A percentile compares a stretch with the other conserved stretches of the same genome.
Evolutionary conservation across 2,888 invertebrate species (phyloP).

Genomic region (Oligia fasciuncula): DNA sequence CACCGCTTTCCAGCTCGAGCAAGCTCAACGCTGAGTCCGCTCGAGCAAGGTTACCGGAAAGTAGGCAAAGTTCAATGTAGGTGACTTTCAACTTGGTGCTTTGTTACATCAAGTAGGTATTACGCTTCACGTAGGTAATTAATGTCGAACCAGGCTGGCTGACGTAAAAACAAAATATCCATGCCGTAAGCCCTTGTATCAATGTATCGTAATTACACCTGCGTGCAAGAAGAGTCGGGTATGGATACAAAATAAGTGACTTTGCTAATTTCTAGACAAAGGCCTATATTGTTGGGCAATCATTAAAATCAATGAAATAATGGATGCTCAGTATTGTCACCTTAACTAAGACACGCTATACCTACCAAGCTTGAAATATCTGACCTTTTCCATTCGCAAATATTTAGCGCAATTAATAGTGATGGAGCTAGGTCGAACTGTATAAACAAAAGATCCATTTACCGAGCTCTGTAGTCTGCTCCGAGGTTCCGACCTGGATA

Average conservation of each 20-base stretch:
- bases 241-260: neutral
- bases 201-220: neutral
- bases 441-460: slow-evolving; percentile 57
- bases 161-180: slow-evolving; percentile 5
- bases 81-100: slow-evolving; percentile 21
- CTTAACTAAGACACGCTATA: slow-evolving; percentile 2
- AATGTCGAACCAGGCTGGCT: neutral
- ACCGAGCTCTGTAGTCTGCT: slow-evolving; percentile 26
- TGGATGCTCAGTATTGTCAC: neutral
- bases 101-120: slow-evolving; percentile 12
- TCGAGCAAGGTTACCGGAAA: slow-evolving; percentile 34
- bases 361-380: slow-evolving; percentile 7
- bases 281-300: neutral
- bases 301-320: neutral
- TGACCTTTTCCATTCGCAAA: slow-evolving; percentile 51
- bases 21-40: slow-evolving; percentile 37
- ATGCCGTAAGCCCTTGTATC: neutral
- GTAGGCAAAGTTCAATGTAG: slow-evolving; percentile 18
- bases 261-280: neutral
- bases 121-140: slow-evolving; percentile 2
- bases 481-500: slow-evolving; percentile 47
- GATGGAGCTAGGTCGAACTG: slow-evolving; percentile 24
- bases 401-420: slow-evolving; percentile 41
- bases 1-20: slow-evolving; percentile 4
- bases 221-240: slow-evolving; percentile 1